Base-by-base conservation (phyloP, 2,888 invertebrate genomes). In the Crossocerus cetratus region DNA sequence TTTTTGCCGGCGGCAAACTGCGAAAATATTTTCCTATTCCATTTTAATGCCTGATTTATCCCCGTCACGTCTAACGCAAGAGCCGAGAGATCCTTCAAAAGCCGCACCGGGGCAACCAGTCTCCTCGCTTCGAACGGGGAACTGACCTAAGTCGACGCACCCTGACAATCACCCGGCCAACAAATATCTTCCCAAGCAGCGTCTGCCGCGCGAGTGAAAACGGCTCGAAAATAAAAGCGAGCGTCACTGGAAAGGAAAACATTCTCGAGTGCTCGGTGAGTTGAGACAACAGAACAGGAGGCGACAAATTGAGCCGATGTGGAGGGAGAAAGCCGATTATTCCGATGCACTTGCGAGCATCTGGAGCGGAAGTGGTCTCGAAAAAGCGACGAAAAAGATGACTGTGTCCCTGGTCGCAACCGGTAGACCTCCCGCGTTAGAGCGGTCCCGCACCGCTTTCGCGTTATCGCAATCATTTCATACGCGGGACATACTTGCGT, bases 391-490 rank as follows among this genome's bases (percentile, higher is more conserved):
- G 21, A 21, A 56, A 56, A 42, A 56, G 55, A 49, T 44, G 59
- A 49, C 21, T 43, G 54, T 59, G 65, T 23, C 43, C 53, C 64
- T 65, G 72, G 66, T 64, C 11, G 32, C 32, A 32, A 32, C 8
- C 11, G 32, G 32, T 32, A 32, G 0, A 72, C 66, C 80, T 78
- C 66, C 72, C 69, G 32, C 32, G 59, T 80, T 67, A 57, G 64
- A 57, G 60, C 61, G 22, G 54, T 49, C 22, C 60, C 58, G 62
- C 72, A 67, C 66, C 56, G 3, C 49, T 55, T 21, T 76, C 61
- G 44, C 71, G 71, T 67, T 55, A 65, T 58, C 65, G 64, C 58
- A 77, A 77, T 69, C 69, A 75, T 55, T 69, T 69, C 55, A 63
- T 75, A 61, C 32, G 43, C 16, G 58, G n/a, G n/a, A n/a, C n/a